Conservation (phyloP, 2,113 vertebrate species). For the Epinephelus moara region DNA sequence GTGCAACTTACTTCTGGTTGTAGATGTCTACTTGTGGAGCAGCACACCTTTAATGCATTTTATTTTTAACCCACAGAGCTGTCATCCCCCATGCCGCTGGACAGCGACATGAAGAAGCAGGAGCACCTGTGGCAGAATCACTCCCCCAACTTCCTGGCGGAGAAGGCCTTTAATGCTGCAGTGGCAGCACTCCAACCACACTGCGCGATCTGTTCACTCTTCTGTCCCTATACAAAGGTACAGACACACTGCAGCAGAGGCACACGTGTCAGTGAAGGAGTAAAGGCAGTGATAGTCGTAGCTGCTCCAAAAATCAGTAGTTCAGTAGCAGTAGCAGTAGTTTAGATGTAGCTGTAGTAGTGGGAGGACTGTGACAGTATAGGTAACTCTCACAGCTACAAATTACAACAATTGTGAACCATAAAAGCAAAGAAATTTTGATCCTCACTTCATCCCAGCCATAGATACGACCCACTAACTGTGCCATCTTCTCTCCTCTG, state of each 20-base stretch:
- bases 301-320: not conserved
- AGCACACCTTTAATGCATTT: not conserved
- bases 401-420: not conserved
- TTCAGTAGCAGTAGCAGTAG: not conserved
- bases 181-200: slow-evolving; percentile 90
- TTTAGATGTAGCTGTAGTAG: not conserved
- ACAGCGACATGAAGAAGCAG: slow-evolving; percentile 87
- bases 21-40: not conserved
- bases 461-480: not conserved
- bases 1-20: not conserved
- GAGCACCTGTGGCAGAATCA: slow-evolving; percentile 92
- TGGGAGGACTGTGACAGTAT: not conserved
- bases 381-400: not conserved
- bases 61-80: slow-evolving; percentile 66
- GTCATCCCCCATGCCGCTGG: slow-evolving; percentile 86
- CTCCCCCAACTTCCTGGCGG: slow-evolving; percentile 88
- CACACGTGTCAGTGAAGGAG: not conserved
- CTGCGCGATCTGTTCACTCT: slow-evolving; percentile 95
- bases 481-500: not conserved
- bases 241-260: not conserved
- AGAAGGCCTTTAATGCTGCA: slow-evolving; percentile 92
- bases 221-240: slow-evolving; percentile 89
- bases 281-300: not conserved
- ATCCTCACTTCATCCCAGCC: not conserved
- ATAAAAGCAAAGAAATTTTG: not conserved